Base-by-base conservation (phyloP, 30 jellyfish, hydroid and myxozoan genomes). In the Pelagia noctiluca region DNA sequence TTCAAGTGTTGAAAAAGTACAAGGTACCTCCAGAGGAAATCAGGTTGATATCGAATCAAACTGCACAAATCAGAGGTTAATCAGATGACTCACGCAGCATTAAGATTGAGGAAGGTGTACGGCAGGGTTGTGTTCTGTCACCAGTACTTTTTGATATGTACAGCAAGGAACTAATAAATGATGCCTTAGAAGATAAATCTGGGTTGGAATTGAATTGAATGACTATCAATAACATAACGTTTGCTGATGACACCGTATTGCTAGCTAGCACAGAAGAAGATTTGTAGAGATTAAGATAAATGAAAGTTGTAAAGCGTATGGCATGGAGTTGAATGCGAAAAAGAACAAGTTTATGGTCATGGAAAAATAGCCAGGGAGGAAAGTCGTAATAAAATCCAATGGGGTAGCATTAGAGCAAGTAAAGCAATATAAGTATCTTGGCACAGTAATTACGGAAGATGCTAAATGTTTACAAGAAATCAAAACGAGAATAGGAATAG, bases 51-150 rank as follows among this genome's bases (percentile, higher is more conserved):
- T 28, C 67, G 36, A 66, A 82, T 35, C 88, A 83, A 71, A 83
- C 63, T 24, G 94, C 94, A 34, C 29, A 22, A 42, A 85, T 71
- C 26, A 60, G 74, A 71, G 63, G 34, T 4, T 50, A 50, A 32
- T 38, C 36, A 37, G 93, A 50, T 2, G 21, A 19, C 32, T 26
- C 84, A 26, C 1, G 52, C 5, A 48, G 31, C 7, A 19, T 80
- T 24, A 35, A 32, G 19, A 64, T 81, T 35, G 67, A 71, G 36
- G 47, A 33, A 67, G 77, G 92, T 13, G 92, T 81, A 36, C 71
- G 86, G 53, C 92, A 64, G 48, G 85, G 92, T 10, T 81, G 92
- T 67, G 75, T 81, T 1, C 77, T 81, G 53, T 81, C 92, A 31
- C 77, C 84, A 3, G 75, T 33, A 5, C 48, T 65, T 34, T 66